Conservation (phyloP, 2,797 vertebrate species). For the Platyrinchus mystaceus region DNA sequence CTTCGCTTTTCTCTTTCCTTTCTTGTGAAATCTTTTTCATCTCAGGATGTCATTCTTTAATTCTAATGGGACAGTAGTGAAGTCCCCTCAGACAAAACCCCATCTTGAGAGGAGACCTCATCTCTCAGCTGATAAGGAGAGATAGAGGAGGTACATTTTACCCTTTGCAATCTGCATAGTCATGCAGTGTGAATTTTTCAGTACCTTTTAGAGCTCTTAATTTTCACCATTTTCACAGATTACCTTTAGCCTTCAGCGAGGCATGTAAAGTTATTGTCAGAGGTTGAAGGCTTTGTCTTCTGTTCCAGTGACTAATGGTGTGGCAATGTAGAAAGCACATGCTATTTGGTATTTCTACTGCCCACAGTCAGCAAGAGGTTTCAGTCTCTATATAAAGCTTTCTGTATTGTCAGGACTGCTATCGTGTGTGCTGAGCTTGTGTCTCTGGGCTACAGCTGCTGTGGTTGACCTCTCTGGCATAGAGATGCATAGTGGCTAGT, state of each 20-base stretch:
- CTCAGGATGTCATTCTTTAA: not conserved
- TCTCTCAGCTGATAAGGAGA: not conserved
- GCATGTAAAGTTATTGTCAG: not conserved
- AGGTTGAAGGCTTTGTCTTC: not conserved
- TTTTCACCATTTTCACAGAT: not conserved
- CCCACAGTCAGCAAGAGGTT: not conserved
- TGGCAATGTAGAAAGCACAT: not conserved
- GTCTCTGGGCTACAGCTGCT: not conserved
- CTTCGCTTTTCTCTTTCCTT: not conserved
- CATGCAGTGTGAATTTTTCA: not conserved
- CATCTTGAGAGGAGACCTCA: not conserved
- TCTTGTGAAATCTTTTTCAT: not conserved
- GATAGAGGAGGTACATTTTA: not conserved
- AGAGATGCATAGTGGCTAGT: not conserved
- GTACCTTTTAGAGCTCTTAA: not conserved
- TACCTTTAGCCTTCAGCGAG: not conserved
- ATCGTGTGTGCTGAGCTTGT: rapidly evolving
- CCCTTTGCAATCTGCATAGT: not conserved
- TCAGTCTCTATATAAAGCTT: not conserved
- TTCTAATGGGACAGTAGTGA: not conserved
- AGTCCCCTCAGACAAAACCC: not conserved
- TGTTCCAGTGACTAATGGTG: not conserved
- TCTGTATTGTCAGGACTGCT: not conserved
- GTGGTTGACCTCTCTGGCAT: not conserved
- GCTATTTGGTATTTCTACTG: not conserved